Base-by-base conservation (phyloP, 1,140 invertebrate genomes). In the Monochamus saltuarius region DNA sequence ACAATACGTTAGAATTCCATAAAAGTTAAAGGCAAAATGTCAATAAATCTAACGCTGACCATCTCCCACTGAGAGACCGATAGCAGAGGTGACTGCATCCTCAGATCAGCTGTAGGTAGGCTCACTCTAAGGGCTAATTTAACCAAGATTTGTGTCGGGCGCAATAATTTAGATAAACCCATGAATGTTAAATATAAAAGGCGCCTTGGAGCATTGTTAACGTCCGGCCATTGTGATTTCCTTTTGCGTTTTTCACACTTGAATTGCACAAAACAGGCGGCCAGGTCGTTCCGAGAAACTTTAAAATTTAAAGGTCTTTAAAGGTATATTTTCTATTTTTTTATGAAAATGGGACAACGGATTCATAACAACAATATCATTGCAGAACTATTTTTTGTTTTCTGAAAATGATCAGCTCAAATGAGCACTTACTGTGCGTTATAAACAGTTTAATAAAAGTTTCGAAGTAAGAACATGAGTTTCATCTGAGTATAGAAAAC, bases 241-340 rank as follows among this genome's bases (percentile, higher is more conserved):
- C 22, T 17, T 46, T 46, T 46, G 43, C 43, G 43, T 46, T 46
- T 29, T 46, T 46, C 43, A 46, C 43, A 46, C 43, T 46, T 46
- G 43, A 46, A 46, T 46, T 46, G 43, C 43, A 46, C 43, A 46
- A 46, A 46, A 46, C 43, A 46, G 43, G 10, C 17, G 22, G 9
- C 9, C 9, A 17, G 14, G n/a, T 9, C 14, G 43, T 16, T 46
- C 22, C 14, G 14, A 17, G 17, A 19, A 46, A 46, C 22, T 46
- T 17, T 46, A 14, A 46, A 17, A 46, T 46, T 46, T 17, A 46
- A 46, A 46, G 22, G 43, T 17, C 4, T 19, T 46, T 46, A 46
- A 46, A 46, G 13, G 13, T 13, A 14, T 19, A 46, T 46, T 46
- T 46, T 16, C 2, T 16, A 46, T 29, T 29, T 29, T 29, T 29